Evolutionary conservation across 2,113 vertebrate species (phyloP).

Genomic region (Channa maculata): DNA sequence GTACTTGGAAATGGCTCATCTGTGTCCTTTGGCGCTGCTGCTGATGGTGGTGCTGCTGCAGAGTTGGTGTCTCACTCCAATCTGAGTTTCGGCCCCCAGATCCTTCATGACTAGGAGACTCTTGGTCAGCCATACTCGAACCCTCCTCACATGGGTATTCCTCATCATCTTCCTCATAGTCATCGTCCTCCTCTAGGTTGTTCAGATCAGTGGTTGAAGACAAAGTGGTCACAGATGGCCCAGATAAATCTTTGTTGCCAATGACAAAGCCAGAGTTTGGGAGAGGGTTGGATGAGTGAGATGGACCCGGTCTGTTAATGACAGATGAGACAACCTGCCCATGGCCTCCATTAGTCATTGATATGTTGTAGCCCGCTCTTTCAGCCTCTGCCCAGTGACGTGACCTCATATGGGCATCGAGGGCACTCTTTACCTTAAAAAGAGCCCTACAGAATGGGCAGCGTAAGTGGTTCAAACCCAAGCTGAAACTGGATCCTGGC

Average conservation of each 20-base stretch:
- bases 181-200: conserved; percentile 91
- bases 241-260: conserved; percentile 60
- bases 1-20: conserved; percentile 86
- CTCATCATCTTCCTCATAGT: conserved; percentile 93
- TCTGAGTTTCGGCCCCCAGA: conserved; percentile 91
- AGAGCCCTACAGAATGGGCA: conserved; percentile 98
- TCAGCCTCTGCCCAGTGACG: conserved; percentile 98
- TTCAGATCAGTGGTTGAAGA: conserved; percentile 88
- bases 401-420: conserved; percentile 97
- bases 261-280: conserved; percentile 54
- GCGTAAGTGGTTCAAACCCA: conserved; percentile 92
- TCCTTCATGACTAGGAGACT: conserved; percentile 91
- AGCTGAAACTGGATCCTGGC: conserved; percentile 81
- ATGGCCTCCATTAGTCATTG: conserved; percentile 87
- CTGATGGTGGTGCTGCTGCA: conserved; percentile 85
- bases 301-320: conserved; percentile 72
- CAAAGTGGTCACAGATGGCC: conserved; percentile 87
- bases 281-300: conserved; percentile 58
- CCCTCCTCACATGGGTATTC: conserved; percentile 93
- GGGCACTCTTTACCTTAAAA: conserved; percentile 97
- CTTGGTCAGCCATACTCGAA: conserved; percentile 93
- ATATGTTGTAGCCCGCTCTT: conserved; percentile 93
- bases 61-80: conserved; percentile 88
- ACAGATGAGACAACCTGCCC: conserved; percentile 83
- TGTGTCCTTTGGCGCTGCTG: conserved; percentile 87